Conservation (phyloP, 1,140 invertebrate species). For the Hycleus phaleratus region DNA sequence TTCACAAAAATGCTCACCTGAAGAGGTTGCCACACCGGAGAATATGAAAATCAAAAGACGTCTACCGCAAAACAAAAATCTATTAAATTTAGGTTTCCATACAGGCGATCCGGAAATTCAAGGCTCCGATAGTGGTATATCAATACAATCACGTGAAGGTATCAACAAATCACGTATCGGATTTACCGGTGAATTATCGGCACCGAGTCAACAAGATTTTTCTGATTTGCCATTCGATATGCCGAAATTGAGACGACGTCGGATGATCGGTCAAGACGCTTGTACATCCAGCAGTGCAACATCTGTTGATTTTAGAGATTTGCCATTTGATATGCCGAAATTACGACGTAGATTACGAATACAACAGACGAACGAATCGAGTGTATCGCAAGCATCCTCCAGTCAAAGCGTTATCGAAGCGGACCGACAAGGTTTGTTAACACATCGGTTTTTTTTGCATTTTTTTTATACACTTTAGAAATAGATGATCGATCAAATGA, state of each 20-base stretch:
- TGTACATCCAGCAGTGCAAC: conserved; percentile 64
- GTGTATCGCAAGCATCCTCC: conserved; percentile 67
- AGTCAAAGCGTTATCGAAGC: conserved; percentile 67
- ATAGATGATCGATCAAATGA: conserved; percentile 8
- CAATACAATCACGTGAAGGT: conserved; percentile 70
- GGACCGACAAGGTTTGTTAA: conserved; percentile 44
- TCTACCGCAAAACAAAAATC: conserved; percentile 65
- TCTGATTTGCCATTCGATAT: conserved; percentile 79
- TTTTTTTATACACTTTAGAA: not conserved
- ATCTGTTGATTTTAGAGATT: conserved; percentile 65
- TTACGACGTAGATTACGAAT: conserved; percentile 59
- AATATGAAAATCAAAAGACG: conserved; percentile 51
- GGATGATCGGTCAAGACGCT: conserved; percentile 51
- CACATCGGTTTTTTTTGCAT: not conserved
- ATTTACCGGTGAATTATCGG: conserved; percentile 36
- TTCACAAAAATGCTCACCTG: conserved; percentile 61
- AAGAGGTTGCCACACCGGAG: conserved; percentile 48
- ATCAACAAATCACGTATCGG: conserved; percentile 52
- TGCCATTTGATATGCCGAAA: conserved; percentile 87
- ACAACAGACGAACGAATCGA: conserved; percentile 49
- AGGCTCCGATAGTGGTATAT: conserved; percentile 79
- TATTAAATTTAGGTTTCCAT: conserved; percentile 60
- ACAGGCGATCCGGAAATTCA: conserved; percentile 65
- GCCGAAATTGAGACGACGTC: conserved; percentile 74
- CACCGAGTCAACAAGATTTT: conserved; percentile 48